These are phyloP conservation scores for Bombus polaris DNA, from an alignment of 1,140 invertebrate genomes.

Conservation along the genomic window DNA sequence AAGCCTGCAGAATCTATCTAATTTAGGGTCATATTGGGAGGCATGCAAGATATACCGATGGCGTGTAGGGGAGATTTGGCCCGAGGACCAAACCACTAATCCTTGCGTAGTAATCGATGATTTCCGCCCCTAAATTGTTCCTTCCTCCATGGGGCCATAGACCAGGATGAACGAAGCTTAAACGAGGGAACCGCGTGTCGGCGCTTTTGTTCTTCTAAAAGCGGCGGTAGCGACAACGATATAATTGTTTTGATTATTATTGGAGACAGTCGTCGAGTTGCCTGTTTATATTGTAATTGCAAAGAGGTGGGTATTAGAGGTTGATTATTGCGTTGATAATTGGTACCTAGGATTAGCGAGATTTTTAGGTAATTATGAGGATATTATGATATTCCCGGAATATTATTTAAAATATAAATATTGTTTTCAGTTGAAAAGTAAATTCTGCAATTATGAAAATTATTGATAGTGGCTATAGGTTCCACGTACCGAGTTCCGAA, in stretches of 20 bases:
- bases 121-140: conserved; percentile 75
- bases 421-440: not conserved
- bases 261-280: not conserved
- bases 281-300: not conserved
- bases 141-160: conserved; percentile 40
- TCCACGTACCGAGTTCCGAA: too few species aligned
- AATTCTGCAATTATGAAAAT: not conserved
- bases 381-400: too few species aligned
- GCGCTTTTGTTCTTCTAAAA: conserved; percentile 47
- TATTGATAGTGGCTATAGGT: too few species aligned
- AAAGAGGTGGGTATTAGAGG: not conserved
- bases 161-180: conserved; percentile 51
- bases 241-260: conserved; percentile 62
- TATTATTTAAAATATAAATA: too few species aligned
- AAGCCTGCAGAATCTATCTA: conserved; percentile 64
- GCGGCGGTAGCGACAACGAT: conserved; percentile 27
- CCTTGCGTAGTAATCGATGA: conserved; percentile 73
- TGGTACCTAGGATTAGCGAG: too few species aligned
- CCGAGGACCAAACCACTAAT: conserved; percentile 71
- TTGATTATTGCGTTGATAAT: not conserved
- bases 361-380: too few species aligned
- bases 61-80: conserved; percentile 58
- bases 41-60: conserved; percentile 59
- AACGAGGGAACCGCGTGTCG: conserved; percentile 32
- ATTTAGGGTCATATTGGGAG: conserved; percentile 63